Conservation (phyloP, 2,888 invertebrate genomes). For the Tipula vernalis region DNA sequence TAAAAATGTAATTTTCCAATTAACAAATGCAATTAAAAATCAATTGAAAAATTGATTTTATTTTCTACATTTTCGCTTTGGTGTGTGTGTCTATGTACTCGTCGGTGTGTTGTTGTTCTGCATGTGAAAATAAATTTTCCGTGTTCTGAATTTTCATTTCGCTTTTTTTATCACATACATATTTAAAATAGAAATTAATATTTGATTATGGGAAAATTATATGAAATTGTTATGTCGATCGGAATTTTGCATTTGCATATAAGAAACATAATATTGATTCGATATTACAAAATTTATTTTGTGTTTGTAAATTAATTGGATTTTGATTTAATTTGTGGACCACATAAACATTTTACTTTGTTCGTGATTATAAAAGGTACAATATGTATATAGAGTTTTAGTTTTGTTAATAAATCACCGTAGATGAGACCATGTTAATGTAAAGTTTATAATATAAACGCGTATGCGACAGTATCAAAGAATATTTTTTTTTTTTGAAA, state of each 20-base stretch:
- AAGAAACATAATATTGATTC: not conserved
- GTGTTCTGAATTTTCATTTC: not conserved
- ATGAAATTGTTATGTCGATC: not conserved
- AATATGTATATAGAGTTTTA: not conserved
- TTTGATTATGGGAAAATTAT: not conserved
- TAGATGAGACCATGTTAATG: not conserved
- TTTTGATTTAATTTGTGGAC: not conserved
- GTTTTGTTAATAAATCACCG: not conserved
- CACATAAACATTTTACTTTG: not conserved
- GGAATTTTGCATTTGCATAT: not conserved
- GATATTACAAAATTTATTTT: not conserved
- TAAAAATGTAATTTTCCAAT: not conserved
- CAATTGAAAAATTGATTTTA: not conserved
- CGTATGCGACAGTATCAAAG: not conserved
- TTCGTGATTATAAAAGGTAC: not conserved
- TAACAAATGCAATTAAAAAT: slow-evolving; percentile 4
- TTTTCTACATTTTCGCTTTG: not conserved
- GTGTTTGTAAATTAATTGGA: not conserved
- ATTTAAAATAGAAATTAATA: not conserved
- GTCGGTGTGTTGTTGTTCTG: not conserved
- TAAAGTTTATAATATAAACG: not conserved
- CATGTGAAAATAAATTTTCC: not conserved
- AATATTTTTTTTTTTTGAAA: not conserved
- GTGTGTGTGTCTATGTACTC: not conserved
- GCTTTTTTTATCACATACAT: not conserved